A percentile compares a stretch with the other conserved stretches of the same genome.
Evolutionary conservation across 2,113 vertebrate genomes (phyloP).

Genomic region (Pycnonotus jocosus): DNA sequence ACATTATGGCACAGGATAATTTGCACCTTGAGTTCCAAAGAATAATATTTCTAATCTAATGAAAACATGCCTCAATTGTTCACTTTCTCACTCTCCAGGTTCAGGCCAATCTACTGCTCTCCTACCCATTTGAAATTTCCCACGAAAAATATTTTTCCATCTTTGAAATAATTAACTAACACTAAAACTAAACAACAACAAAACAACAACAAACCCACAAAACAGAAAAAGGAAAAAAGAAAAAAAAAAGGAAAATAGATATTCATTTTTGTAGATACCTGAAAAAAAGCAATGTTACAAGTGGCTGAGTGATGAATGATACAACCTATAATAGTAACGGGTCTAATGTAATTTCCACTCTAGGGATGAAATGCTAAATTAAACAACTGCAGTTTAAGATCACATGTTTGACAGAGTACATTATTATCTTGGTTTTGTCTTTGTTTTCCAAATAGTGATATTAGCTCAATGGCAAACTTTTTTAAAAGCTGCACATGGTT

Average conservation of each 20-base stretch:
- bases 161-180: slow-evolving; percentile 33
- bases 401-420: neutral
- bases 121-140: neutral
- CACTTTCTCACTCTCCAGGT: slow-evolving; percentile 9
- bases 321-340: neutral
- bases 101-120: slow-evolving; percentile 11
- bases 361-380: neutral
- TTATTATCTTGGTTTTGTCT: neutral
- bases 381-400: neutral
- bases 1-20: slow-evolving; percentile 64
- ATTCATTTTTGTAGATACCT: neutral
- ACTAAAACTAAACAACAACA: neutral
- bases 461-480: neutral
- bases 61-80: slow-evolving; percentile 66
- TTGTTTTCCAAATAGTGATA: neutral
- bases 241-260: neutral
- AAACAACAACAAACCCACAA: neutral
- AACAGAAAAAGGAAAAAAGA: neutral
- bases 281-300: neutral
- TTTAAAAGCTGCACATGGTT: neutral
- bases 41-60: slow-evolving; percentile 76
- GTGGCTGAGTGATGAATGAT: neutral
- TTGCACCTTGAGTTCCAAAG: slow-evolving; percentile 72
- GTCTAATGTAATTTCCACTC: neutral
- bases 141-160: neutral